These are phyloP conservation scores for Leptinotarsa rubiginosa DNA, from an alignment of 2,888 invertebrate genomes.

Conservation along the genomic window DNA sequence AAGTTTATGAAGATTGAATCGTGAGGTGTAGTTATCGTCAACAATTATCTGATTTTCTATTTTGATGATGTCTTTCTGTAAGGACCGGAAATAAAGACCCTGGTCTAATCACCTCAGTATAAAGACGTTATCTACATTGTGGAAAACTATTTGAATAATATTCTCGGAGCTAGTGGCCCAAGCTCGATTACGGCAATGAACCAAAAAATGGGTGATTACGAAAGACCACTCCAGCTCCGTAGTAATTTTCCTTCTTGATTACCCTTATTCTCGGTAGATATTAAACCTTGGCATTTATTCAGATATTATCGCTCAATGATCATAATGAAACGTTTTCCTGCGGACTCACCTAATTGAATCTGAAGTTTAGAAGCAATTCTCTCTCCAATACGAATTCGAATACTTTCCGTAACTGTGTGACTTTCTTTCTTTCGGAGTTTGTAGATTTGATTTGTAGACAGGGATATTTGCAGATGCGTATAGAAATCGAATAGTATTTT, in stretches of 20 bases:
- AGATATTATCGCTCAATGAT: neutral
- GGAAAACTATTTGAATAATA: neutral
- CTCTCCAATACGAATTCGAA: neutral
- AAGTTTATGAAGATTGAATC: too few species aligned
- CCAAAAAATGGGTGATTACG: conserved; percentile 9
- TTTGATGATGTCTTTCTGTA: neutral
- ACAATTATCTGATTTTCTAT: too few species aligned
- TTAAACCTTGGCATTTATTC: conserved; percentile 3
- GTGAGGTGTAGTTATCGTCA: too few species aligned
- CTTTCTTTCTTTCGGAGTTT: too few species aligned
- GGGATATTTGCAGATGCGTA: too few species aligned
- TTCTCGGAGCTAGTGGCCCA: neutral
- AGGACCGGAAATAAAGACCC: neutral
- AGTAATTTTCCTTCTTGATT: neutral
- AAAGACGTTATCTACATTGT: neutral
- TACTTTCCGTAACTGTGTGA: too few species aligned
- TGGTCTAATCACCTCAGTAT: neutral
- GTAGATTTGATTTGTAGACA: too few species aligned
- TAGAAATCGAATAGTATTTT: too few species aligned
- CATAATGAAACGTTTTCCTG: neutral
- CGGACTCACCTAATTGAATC: neutral
- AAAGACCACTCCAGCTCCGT: neutral
- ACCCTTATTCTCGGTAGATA: neutral
- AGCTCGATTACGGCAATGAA: neutral
- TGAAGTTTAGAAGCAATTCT: neutral